Evolutionary conservation across 2,888 invertebrate species (phyloP).

Genomic region (Dicyrtomina minuta): DNA sequence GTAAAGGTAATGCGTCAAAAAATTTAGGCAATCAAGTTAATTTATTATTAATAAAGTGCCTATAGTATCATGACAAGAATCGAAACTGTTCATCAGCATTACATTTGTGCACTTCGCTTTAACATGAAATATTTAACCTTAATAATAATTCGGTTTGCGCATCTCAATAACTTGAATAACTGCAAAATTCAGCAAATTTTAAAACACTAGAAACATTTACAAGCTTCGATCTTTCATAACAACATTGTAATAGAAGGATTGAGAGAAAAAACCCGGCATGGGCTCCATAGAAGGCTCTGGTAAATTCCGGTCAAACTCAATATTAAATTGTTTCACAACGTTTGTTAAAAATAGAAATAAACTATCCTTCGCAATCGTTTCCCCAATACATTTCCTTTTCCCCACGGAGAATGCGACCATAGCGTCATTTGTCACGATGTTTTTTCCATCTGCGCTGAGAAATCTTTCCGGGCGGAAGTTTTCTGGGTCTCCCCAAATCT

Average conservation of each 20-base stretch:
- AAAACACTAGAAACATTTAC: too few relatives aligned
- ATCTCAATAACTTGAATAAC: too few relatives aligned
- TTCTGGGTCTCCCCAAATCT: conserved; percentile 1
- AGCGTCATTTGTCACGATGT: background rate
- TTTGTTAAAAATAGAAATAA: background rate
- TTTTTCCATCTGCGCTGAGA: background rate
- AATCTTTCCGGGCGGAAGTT: conserved; percentile 9
- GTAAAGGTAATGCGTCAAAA: too few relatives aligned
- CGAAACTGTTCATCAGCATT: too few relatives aligned
- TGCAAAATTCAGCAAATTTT: too few relatives aligned
- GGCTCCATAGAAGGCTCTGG: background rate
- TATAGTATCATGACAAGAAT: too few relatives aligned
- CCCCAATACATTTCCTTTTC: background rate
- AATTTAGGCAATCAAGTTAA: too few relatives aligned
- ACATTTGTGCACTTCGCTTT: too few relatives aligned
- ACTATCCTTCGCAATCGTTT: background rate
- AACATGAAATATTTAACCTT: too few relatives aligned
- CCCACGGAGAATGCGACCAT: background rate
- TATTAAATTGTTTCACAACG: background rate
- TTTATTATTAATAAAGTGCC: too few relatives aligned
- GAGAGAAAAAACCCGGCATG: too few relatives aligned
- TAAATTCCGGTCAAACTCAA: background rate
- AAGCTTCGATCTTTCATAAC: background rate
- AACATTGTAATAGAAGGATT: background rate
- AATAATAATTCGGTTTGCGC: too few relatives aligned